Evolutionary conservation across 2,113 vertebrate genomes (phyloP).

Genomic region (Monarcha castaneiventris): DNA sequence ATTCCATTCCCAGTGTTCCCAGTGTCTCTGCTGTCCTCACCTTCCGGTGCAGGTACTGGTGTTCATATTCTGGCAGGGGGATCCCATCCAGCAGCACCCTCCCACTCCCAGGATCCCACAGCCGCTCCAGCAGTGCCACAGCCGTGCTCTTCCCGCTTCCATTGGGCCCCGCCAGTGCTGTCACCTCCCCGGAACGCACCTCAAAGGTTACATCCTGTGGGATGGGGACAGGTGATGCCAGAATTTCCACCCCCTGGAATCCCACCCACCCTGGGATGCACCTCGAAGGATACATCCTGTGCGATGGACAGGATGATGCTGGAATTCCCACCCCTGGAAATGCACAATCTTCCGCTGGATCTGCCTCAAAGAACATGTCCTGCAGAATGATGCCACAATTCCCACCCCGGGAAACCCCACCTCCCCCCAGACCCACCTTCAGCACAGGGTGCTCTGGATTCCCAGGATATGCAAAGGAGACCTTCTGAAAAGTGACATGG

Average conservation of each 20-base stretch:
- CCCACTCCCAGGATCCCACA: background rate
- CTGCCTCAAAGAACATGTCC: background rate
- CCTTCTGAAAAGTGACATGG: background rate
- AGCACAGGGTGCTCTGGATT: background rate
- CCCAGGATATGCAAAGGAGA: background rate
- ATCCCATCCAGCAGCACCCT: background rate
- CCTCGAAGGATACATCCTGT: background rate
- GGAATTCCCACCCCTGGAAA: background rate
- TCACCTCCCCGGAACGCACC: background rate
- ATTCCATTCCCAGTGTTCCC: background rate
- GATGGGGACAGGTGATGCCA: background rate
- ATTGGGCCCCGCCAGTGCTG: background rate
- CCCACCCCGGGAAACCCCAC: background rate
- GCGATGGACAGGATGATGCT: background rate
- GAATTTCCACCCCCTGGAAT: background rate
- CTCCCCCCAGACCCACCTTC: background rate
- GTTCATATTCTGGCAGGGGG: background rate
- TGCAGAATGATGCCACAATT: background rate
- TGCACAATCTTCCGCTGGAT: too few relatives aligned
- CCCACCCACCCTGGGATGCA: too few relatives aligned
- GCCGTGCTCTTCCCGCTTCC: background rate
- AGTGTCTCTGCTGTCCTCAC: background rate
- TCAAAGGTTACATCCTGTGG: background rate
- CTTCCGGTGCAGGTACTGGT: background rate
- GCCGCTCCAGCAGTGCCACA: background rate